Evolutionary conservation across 2,113 vertebrate species (phyloP).

Genomic region (Lagopus muta): DNA sequence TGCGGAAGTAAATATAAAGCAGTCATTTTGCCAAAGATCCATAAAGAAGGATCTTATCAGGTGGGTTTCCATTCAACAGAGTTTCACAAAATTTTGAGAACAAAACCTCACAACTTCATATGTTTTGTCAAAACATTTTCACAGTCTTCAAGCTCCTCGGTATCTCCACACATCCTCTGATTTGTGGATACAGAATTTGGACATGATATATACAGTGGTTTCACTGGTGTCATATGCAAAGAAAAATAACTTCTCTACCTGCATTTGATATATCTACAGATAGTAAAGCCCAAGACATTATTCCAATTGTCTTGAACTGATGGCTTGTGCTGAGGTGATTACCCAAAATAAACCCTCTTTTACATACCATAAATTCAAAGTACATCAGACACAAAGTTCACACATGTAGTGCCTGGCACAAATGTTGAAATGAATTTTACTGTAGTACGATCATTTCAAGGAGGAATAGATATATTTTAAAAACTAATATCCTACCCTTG

Average conservation of each 20-base stretch:
- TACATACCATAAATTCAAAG: background rate
- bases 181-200: background rate
- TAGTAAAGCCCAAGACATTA: background rate
- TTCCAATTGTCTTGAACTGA: background rate
- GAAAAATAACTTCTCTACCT: background rate
- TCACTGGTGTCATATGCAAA: background rate
- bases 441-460: background rate
- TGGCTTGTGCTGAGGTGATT: background rate
- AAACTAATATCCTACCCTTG: background rate
- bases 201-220: background rate
- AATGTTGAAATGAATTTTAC: background rate
- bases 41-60: background rate
- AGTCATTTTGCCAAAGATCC: background rate
- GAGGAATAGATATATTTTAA: background rate
- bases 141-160: background rate
- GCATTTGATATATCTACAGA: background rate
- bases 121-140: background rate
- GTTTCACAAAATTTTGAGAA: background rate
- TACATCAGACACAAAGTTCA: background rate
- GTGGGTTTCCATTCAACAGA: background rate
- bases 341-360: background rate
- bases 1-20: background rate
- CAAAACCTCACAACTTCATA: background rate
- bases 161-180: background rate
- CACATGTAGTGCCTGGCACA: background rate